phyloP scores from a whole-genome alignment of 1,140 invertebrate species.

The Lepidurus couesii region DNA sequence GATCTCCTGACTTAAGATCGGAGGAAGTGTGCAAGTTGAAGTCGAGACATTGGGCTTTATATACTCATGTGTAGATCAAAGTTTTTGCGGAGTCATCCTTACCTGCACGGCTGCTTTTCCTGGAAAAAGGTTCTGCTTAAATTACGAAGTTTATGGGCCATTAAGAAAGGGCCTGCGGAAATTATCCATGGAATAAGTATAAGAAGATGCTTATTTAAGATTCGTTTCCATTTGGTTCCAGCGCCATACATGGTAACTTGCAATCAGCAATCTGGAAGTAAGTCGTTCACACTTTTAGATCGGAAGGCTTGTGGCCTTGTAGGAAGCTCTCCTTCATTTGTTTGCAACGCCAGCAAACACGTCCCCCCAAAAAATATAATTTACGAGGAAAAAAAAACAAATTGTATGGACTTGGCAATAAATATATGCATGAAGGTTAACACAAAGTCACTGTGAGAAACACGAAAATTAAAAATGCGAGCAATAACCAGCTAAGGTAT shows the following conservation, averaged over 20 bases:
- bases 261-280: not conserved
- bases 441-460: not conserved
- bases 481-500: not conserved
- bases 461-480: not conserved
- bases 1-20: not conserved
- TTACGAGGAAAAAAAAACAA: not conserved
- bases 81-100: not conserved
- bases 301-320: no score
- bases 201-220: not conserved
- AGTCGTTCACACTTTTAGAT: not conserved
- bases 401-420: not conserved
- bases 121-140: not conserved
- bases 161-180: not conserved
- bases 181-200: not conserved
- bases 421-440: conserved; percentile 5
- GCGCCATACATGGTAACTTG: not conserved
- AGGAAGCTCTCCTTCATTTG: not conserved
- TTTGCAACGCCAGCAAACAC: no score
- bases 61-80: not conserved
- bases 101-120: not conserved
- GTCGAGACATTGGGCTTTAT: not conserved
- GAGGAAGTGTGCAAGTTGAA: conserved; percentile 8
- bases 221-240: conserved; percentile 10
- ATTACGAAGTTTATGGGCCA: conserved; percentile 7
- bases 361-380: not conserved